A percentile compares a stretch with the other conserved stretches of the same genome.
Evolutionary conservation across 1,140 invertebrate species (phyloP).

Genomic region (Zelostemma sp.): DNA sequence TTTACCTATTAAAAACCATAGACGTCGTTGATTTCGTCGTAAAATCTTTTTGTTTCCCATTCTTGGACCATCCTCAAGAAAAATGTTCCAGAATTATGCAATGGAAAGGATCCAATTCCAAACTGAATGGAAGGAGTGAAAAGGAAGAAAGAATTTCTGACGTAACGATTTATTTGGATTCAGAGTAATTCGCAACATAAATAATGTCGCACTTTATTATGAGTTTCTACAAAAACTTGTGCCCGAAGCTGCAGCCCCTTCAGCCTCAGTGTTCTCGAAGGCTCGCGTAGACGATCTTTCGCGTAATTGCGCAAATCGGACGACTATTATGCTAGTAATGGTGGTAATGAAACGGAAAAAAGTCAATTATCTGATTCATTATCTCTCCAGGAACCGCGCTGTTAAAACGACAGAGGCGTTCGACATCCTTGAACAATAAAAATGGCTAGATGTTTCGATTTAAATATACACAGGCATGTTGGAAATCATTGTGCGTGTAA

Average conservation of each 20-base stretch:
- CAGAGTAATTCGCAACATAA: no score
- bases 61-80: neutral
- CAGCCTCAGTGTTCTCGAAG: conserved; percentile 19
- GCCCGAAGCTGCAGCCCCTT: conserved; percentile 36
- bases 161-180: no score
- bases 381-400: conserved; percentile 21
- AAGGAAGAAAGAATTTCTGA: no score
- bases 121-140: no score
- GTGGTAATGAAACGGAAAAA: conserved; percentile 41
- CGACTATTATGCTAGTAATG: conserved; percentile 35
- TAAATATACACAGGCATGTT: neutral
- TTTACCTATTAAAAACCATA: neutral
- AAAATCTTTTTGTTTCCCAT: neutral
- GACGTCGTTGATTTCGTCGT: neutral
- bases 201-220: no score
- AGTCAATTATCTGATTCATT: conserved; percentile 17
- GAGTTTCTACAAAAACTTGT: conserved; percentile 6
- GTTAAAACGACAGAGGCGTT: conserved; percentile 15
- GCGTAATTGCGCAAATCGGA: conserved; percentile 34
- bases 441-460: neutral
- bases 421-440: conserved; percentile 19
- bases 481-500: no score
- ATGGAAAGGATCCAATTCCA: neutral
- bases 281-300: conserved; percentile 15
- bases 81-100: neutral